Evolutionary conservation across 92 coral and sea anemone species (phyloP).

Genomic region (Porites evermanni): DNA sequence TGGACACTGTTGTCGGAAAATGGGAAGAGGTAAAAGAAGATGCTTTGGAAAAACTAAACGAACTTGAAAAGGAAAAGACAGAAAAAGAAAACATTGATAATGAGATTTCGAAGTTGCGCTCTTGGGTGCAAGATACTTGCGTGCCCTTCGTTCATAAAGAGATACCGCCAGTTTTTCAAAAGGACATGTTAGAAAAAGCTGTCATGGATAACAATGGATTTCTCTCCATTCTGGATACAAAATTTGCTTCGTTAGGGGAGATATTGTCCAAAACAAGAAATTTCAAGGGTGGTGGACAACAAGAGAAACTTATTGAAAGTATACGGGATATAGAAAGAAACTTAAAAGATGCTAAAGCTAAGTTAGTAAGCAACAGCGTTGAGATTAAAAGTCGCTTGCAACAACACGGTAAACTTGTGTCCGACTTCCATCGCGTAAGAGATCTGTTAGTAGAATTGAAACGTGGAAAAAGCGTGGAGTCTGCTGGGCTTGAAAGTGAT

Average conservation of each 20-base stretch:
- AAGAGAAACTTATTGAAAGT: conserved; percentile 21
- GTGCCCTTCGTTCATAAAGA: not conserved
- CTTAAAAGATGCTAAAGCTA: conserved; percentile 56
- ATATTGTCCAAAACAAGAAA: conserved; percentile 11
- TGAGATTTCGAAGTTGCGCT: conserved; percentile 44
- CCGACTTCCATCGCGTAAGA: conserved; percentile 42
- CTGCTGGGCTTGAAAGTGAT: conserved; percentile 33
- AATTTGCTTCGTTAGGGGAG: conserved; percentile 1
- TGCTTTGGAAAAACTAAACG: conserved; percentile 50
- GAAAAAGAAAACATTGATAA: conserved; percentile 17
- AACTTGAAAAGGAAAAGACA: conserved; percentile 60
- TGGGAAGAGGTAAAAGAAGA: conserved; percentile 60
- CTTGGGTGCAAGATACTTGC: conserved; percentile 43
- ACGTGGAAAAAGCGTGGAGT: conserved; percentile 23
- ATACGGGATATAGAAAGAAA: conserved; percentile 36
- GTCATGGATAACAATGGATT: conserved; percentile 20
- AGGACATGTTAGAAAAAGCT: conserved; percentile 11
- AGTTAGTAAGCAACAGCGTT: conserved; percentile 5
- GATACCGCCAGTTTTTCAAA: conserved; percentile 24
- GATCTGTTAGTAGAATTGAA: conserved; percentile 32
- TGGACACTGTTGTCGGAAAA: conserved; percentile 57
- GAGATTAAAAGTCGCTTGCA: conserved; percentile 43
- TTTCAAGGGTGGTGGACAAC: conserved; percentile 19
- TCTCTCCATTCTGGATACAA: conserved; percentile 6
- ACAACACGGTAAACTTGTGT: conserved; percentile 29